Evolutionary conservation across 2,797 vertebrate species (phyloP).

Genomic region (Crossoptilon crossoptilon): DNA sequence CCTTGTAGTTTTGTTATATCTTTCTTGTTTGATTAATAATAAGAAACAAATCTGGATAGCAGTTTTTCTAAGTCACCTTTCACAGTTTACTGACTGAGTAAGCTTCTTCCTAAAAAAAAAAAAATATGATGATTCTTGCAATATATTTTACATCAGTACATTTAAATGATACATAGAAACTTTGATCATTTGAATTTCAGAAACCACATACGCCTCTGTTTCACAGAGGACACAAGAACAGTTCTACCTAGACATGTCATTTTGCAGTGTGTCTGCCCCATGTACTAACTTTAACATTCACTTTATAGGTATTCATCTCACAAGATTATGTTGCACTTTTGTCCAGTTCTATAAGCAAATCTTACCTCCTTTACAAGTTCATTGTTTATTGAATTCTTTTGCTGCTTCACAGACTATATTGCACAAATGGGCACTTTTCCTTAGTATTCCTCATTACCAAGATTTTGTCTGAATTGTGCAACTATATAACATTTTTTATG

Average conservation of each 20-base stretch:
- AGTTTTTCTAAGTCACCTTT: neutral
- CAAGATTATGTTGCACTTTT: neutral
- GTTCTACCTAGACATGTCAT: neutral
- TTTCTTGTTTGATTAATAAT: neutral
- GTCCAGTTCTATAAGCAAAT: neutral
- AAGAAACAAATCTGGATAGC: neutral
- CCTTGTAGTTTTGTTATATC: neutral
- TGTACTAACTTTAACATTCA: neutral
- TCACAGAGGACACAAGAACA: neutral
- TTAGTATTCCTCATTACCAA: neutral
- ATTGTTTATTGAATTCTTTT: neutral
- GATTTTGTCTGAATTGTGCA: neutral
- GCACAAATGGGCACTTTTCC: neutral
- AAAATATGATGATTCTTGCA: neutral
- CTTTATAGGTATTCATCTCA: neutral
- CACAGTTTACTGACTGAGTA: neutral
- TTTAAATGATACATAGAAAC: neutral
- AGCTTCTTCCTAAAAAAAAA: neutral
- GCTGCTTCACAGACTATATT: neutral
- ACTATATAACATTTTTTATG: neutral
- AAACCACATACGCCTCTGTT: neutral
- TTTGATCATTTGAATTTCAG: neutral
- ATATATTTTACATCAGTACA: neutral
- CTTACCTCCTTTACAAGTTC: neutral
- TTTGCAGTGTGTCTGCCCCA: neutral